Percentiles rank a stretch among this genome's conserved stretches.
Evolutionary conservation across 2,113 vertebrate species (phyloP).

Genomic region (Martes martes): DNA sequence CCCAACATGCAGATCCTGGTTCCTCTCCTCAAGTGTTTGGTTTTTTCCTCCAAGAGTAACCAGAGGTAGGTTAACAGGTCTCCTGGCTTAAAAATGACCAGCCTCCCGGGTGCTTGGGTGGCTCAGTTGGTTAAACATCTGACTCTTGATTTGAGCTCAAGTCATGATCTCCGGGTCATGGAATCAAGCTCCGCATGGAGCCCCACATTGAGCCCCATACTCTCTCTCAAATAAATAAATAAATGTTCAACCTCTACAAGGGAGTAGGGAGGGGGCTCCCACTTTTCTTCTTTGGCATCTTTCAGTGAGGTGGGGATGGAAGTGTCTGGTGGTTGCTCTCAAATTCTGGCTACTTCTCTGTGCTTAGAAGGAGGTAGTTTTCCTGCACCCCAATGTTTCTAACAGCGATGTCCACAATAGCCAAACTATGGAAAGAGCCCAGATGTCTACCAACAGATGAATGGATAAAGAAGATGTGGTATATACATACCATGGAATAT

Average conservation of each 20-base stretch:
- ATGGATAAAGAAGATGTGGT: no score
- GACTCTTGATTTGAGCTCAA: not conserved
- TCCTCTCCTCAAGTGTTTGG: not conserved
- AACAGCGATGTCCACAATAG: not conserved
- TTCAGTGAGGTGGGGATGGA: not conserved
- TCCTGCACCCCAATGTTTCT: not conserved
- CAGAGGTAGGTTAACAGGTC: not conserved
- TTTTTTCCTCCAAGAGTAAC: not conserved
- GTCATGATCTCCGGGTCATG: not conserved
- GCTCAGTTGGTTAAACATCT: not conserved
- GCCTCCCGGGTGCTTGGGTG: not conserved
- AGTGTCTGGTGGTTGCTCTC: not conserved
- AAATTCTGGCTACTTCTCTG: not conserved
- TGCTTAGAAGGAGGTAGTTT: not conserved
- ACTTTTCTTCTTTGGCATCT: not conserved
- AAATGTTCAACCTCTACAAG: not conserved
- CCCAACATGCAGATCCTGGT: not conserved
- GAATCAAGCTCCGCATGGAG: not conserved
- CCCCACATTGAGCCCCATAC: not conserved
- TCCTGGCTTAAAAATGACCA: not conserved
- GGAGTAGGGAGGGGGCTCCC: no score
- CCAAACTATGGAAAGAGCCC: no score
- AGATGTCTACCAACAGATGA: no score
- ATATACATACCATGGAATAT: not conserved
- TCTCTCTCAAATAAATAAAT: not conserved